phyloP scores from a whole-genome alignment of 2,797 vertebrate genomes.

The Aselliscus stoliczkanus region DNA sequence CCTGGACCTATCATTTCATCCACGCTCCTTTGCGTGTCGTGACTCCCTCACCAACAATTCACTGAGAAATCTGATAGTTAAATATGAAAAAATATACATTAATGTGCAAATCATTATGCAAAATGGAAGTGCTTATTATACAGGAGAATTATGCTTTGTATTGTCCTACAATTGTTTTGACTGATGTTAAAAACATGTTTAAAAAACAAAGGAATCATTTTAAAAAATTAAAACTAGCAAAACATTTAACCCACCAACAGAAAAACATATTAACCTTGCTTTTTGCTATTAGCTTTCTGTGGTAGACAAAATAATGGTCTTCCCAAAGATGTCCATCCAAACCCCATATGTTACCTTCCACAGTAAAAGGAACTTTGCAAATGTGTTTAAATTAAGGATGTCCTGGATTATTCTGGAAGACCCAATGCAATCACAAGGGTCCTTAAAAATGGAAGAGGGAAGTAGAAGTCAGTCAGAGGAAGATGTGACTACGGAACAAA shows the following conservation, averaged over 20 bases:
- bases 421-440: not conserved
- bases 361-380: not conserved
- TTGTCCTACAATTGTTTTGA: not conserved
- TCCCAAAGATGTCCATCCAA: not conserved
- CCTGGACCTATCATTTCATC: not conserved
- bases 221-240: not conserved
- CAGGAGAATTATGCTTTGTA: not conserved
- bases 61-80: not conserved
- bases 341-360: not conserved
- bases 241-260: not conserved
- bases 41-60: not conserved
- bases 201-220: not conserved
- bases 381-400: not conserved
- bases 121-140: not conserved
- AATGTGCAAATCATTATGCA: not conserved
- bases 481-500: not conserved
- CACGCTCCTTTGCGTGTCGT: not conserved
- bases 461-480: not conserved
- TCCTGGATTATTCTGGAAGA: not conserved
- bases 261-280: not conserved
- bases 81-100: not conserved
- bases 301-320: not conserved
- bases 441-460: not conserved
- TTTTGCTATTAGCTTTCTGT: not conserved
- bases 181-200: not conserved